Base-by-base conservation (phyloP, 2,113 vertebrate genomes). In the Larimichthys crocea region DNA sequence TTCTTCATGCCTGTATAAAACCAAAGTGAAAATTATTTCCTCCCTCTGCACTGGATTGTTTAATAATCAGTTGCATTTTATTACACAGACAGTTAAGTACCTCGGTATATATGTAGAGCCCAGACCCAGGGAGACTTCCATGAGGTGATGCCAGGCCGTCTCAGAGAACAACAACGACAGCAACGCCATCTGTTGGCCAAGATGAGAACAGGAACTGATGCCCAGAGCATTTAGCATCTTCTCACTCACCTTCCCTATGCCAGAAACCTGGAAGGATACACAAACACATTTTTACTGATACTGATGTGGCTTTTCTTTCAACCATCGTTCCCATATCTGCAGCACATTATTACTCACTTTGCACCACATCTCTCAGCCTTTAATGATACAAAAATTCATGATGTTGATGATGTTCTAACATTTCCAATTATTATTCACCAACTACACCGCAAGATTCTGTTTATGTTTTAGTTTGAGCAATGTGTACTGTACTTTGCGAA, bases 241-340 rank as follows among this genome's bases (percentile, higher is more conserved):
- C 92, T 99, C 98, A n/a, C 97, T 99, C 76, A 99, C 98, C 93
- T 98, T 99, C 82, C 98, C 98, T 75, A 99, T 95, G 59, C 98
- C 98, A 75, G 95, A 96, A 46, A 99, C 96, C 98, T 99, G 80
- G n/a, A 53, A n/a, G 84, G 87, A 85, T 22, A 78, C 71, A 89
- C 14, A 79, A 49, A 57, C 29, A 40, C 12, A 16, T 16, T 52
- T 63, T 70, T 9, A 73, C 14, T 16, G 0, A 75, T 63, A 62
- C 62, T 53, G 12, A 40, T 42, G 61, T 1, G 40, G 9, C 62
- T 35, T 50, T 66, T 49, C 57, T 35, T 29, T 42, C 20, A 56
- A 29, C n/a, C 44, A 63, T 31, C 4, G 24, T 52, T 69, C 2
- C 16, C 17, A 7, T 1, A 1, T 55, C 26, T 53, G 49, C 3